Percentiles rank a stretch among this genome's conserved stretches.
Evolutionary conservation across 2,888 invertebrate species (phyloP).

Genomic region (Plutella xylostella): DNA sequence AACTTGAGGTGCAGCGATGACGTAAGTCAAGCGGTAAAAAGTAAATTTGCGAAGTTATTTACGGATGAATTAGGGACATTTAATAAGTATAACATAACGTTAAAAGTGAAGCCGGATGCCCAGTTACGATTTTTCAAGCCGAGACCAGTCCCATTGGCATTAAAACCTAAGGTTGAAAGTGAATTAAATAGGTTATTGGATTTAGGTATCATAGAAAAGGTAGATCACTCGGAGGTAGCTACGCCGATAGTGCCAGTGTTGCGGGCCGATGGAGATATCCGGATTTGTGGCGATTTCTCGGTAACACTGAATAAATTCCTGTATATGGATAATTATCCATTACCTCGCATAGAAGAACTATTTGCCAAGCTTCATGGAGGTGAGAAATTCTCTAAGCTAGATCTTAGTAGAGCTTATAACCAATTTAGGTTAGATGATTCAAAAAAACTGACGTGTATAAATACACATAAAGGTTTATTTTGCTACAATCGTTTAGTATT

Average conservation of each 20-base stretch:
- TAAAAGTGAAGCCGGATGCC: not conserved
- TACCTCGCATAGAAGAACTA: too few relatives aligned
- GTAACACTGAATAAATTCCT: conserved; percentile 1
- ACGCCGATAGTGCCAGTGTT: not conserved
- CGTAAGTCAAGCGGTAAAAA: not conserved
- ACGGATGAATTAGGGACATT: too few relatives aligned
- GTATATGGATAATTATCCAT: not conserved
- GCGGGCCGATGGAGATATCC: not conserved
- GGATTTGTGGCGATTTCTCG: not conserved
- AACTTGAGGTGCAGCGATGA: not conserved
- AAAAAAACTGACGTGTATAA: conserved; percentile 13
- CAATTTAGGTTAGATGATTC: not conserved
- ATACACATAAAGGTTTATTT: conserved; percentile 21
- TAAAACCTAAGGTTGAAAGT: not conserved
- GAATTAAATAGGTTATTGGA: not conserved
- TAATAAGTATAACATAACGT: not conserved
- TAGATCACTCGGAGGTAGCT: not conserved
- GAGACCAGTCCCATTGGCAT: not conserved
- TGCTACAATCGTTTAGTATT: conserved; percentile 18
- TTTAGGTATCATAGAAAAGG: not conserved
- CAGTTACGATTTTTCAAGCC: not conserved
- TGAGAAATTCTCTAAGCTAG: too few relatives aligned
- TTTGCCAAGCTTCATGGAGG: too few relatives aligned
- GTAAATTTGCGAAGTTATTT: not conserved
- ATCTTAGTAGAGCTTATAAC: not conserved